Evolutionary conservation across 2,888 invertebrate species (phyloP), one percentile per base, ranked within the genome.

Genomic region (Ormia ochracea): DNA sequence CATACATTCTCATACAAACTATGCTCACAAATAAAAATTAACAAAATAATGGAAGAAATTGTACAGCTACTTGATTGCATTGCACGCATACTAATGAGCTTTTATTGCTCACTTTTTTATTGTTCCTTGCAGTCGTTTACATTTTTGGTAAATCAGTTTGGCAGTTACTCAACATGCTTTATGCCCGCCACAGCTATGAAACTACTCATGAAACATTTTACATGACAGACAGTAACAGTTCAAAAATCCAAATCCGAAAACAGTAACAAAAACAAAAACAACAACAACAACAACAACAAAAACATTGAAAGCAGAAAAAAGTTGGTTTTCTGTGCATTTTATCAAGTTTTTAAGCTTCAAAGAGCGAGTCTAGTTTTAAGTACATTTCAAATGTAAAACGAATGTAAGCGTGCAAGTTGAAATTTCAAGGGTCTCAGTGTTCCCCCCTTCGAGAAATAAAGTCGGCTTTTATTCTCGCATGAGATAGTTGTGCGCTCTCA

Each of bases 81-180:
- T 76, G 76, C 63, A 72, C 68, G 80, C 76, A 80, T 80, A 80
- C 80, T 80, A 76, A 80, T 80, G 80, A 80, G 80, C 66, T 58
- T 58, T 63, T 63, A 50, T 14, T 43, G 21, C 48, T 69, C 23
- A n/a, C 12, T 43, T 28, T 23, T 26, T 36, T 38, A n/a, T 28
- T 43, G 7, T 36, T 45, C 12, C 9, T 45, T 19, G 19, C 26
- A 41, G 28, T 65, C 12, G n/a, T 45, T 48, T 54, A 41, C 28
- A 23, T 69, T 68, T 50, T 48, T n/a, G 14, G 36, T 31, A 43
- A 68, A 19, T 38, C 50, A 50, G 19, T 69, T 74, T 54, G 61
- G 56, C 63, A 74, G 74, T 70, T 69, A 52, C 63, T 78, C 69
- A 78, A 68, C 78, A 63, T 70, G 54, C 17, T 41, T 41, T 17